Percentiles rank a stretch among this genome's conserved stretches.
These are phyloP conservation scores for Sebastolobus altivelis DNA, from an alignment of 2,797 vertebrate species.

Conservation along the genomic window DNA sequence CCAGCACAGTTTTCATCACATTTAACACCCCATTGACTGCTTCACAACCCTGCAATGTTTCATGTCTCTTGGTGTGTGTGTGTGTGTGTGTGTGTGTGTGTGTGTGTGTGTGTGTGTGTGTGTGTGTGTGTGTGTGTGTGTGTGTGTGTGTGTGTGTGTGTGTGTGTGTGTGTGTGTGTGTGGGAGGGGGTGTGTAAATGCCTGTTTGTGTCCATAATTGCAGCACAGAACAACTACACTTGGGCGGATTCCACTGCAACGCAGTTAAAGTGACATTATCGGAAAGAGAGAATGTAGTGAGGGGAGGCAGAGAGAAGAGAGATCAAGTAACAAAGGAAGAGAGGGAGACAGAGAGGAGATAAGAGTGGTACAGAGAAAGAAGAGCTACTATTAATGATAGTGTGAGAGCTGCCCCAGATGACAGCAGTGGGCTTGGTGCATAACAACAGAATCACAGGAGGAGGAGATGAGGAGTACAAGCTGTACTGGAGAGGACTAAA, in stretches of 20 bases:
- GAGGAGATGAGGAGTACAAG: neutral
- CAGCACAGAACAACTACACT: constrained; percentile 43
- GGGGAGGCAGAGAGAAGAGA: neutral
- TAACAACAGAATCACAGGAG: constrained; percentile 16
- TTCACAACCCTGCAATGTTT: constrained; percentile 55
- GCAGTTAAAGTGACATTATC: constrained; percentile 32
- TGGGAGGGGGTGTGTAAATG: constrained; percentile 29
- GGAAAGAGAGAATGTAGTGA: neutral
- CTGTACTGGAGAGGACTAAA: constrained; percentile 1
- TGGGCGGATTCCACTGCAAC: constrained; percentile 50
- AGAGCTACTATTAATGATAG: constrained; percentile 26
- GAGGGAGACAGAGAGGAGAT: neutral
- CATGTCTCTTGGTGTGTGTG: constrained; percentile 34
- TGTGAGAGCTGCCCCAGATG: constrained; percentile 13
- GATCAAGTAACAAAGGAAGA: constrained; percentile 10
- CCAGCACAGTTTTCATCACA: constrained; percentile 61
- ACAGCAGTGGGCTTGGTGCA: constrained; percentile 26
- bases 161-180: neutral
- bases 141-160: neutral
- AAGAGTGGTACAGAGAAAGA: neutral
- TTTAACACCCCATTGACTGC: constrained; percentile 70
- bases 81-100: neutral
- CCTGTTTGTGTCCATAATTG: constrained; percentile 53
- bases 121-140: constrained; percentile 31
- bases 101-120: neutral